phyloP scores from a whole-genome alignment of 2,797 vertebrate species.

The Thunnus albacares region DNA sequence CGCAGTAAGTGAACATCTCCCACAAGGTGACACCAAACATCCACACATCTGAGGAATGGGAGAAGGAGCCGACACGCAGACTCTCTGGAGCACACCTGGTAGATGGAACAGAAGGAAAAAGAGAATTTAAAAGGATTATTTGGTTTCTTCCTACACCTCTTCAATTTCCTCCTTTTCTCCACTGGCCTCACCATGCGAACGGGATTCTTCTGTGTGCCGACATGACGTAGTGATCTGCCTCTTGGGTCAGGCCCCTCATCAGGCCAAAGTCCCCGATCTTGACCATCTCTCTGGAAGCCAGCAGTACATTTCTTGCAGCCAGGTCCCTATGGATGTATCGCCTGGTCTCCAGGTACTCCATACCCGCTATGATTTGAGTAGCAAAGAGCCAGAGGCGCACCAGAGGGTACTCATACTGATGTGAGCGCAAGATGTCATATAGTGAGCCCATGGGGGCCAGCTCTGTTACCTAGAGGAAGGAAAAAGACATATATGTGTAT shows the following conservation, averaged over 20 bases:
- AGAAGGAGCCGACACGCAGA: conserved; percentile 90
- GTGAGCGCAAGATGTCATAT: conserved; percentile 86
- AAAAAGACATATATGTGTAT: not conserved
- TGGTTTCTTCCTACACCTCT: not conserved
- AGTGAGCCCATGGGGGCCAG: conserved; percentile 89
- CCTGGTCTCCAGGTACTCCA: conserved; percentile 90
- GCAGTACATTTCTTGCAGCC: conserved; percentile 90
- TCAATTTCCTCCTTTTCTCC: not conserved
- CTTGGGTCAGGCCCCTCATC: conserved; percentile 86
- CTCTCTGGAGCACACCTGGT: conserved; percentile 94
- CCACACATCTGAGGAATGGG: conserved; percentile 92
- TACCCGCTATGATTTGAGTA: conserved; percentile 88
- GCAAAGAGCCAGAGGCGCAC: conserved; percentile 90
- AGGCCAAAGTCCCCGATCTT: conserved; percentile 95
- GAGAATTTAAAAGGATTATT: not conserved
- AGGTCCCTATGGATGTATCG: conserved; percentile 92
- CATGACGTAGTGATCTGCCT: conserved; percentile 91
- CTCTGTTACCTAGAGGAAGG: conserved; percentile 88
- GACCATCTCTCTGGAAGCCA: conserved; percentile 85
- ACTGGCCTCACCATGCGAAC: conserved; percentile 89
- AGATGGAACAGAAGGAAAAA: not conserved
- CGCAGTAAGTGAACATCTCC: conserved; percentile 94
- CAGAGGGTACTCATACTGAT: conserved; percentile 85
- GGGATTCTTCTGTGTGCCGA: conserved; percentile 89
- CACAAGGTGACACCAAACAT: conserved; percentile 94